Percentiles rank a stretch among this genome's conserved stretches.
Evolutionary conservation across 1,140 invertebrate genomes (phyloP).

Genomic region (Heliconius melpomene): DNA sequence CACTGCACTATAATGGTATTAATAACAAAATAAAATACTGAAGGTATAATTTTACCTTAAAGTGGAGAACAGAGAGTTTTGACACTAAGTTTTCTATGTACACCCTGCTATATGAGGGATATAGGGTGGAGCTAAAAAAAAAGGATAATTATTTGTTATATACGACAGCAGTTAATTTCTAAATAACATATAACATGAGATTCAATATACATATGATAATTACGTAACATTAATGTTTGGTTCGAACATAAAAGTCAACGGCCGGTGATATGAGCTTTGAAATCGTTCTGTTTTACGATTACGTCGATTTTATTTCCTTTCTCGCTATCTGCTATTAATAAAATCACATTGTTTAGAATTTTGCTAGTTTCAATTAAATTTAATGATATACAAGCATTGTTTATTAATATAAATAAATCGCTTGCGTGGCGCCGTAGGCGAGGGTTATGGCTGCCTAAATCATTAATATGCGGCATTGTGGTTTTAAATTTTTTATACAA

Average conservation of each 20-base stretch:
- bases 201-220: slow-evolving; percentile 41
- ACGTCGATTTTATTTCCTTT: slow-evolving; percentile 43
- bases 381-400: slow-evolving; percentile 1
- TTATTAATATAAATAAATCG: background rate
- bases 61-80: background rate
- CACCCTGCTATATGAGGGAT: background rate
- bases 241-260: slow-evolving; percentile 57
- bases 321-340: slow-evolving; percentile 29
- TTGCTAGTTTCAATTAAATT: background rate
- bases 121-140: background rate
- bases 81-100: background rate
- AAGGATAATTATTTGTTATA: background rate
- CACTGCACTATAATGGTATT: too few relatives aligned
- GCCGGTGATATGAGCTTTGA: slow-evolving; percentile 49
- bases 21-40: too few relatives aligned
- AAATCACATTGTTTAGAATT: slow-evolving; percentile 28
- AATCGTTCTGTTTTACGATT: slow-evolving; percentile 61
- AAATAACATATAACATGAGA: background rate
- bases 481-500: background rate
- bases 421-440: background rate
- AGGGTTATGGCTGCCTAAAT: background rate
- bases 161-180: background rate
- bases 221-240: slow-evolving; percentile 43
- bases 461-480: background rate
- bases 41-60: too few relatives aligned